Conservation (phyloP, 2,113 vertebrate genomes). For the Nicator chloris region DNA sequence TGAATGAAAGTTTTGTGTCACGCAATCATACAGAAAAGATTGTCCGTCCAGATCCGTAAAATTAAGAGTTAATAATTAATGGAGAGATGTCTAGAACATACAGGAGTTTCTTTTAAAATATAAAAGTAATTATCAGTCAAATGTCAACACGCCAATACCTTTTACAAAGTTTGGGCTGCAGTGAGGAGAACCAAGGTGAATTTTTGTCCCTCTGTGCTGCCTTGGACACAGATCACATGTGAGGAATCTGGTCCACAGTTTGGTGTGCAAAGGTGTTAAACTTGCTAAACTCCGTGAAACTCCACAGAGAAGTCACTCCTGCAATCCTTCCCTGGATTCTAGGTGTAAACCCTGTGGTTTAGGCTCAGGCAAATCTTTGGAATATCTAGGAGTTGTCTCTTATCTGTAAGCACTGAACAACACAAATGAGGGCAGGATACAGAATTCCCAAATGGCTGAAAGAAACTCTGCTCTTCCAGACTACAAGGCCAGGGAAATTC, state of each 20-base stretch:
- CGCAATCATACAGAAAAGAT: not conserved
- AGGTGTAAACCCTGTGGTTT: not conserved
- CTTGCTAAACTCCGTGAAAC: not conserved
- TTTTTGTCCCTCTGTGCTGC: not conserved
- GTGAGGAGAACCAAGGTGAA: not conserved
- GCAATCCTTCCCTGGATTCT: not conserved
- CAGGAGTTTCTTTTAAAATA: not conserved
- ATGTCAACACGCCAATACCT: not conserved
- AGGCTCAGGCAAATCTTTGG: not conserved
- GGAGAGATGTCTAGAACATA: not conserved
- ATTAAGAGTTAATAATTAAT: not conserved
- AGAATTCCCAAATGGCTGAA: not conserved
- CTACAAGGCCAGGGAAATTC: not conserved
- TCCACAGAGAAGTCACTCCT: not conserved
- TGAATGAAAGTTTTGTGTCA: not conserved
- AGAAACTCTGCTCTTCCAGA: not conserved
- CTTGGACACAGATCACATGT: rapidly evolving
- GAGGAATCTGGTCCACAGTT: not conserved
- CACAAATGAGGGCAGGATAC: not conserved
- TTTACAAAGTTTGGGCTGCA: not conserved
- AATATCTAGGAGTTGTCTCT: not conserved
- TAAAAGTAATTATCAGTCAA: not conserved
- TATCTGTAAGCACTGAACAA: not conserved
- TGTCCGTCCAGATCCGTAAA: not conserved
- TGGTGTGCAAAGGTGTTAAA: not conserved